Percentiles rank a stretch among this genome's conserved stretches.
Conservation (phyloP, 2,888 invertebrate genomes). For the Byasa hedistus region DNA sequence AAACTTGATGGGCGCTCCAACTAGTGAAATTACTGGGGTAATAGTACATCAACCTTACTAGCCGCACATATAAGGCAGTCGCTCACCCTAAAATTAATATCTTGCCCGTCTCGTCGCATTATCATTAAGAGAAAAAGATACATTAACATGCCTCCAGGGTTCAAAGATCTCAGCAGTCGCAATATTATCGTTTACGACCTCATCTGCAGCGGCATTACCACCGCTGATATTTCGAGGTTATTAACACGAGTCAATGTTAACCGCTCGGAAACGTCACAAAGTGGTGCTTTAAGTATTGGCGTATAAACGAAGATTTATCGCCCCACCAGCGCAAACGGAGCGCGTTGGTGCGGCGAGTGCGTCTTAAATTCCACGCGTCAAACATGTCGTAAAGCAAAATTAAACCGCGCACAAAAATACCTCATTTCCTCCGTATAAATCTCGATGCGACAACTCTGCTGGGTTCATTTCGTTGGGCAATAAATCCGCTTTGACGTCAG, state of each 20-base stretch:
- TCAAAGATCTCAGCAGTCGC: neutral
- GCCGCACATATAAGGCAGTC: no score
- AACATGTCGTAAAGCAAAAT: slow-evolving; percentile 41
- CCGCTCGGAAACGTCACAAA: slow-evolving; percentile 13
- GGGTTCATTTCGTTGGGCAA: slow-evolving; percentile 68
- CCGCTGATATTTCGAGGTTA: slow-evolving; percentile 15
- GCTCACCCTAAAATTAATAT: no score
- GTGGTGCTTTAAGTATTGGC: slow-evolving; percentile 20
- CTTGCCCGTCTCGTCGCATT: no score
- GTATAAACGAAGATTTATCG: slow-evolving; percentile 29
- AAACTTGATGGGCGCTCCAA: no score
- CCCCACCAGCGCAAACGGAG: slow-evolving; percentile 3
- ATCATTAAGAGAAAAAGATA: no score
- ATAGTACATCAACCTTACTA: no score
- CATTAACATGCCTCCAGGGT: no score
- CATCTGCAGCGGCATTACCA: neutral
- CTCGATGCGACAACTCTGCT: slow-evolving; percentile 57
- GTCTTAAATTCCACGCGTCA: slow-evolving; percentile 28
- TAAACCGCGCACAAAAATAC: slow-evolving; percentile 60
- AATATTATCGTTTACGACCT: neutral
- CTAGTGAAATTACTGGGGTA: no score
- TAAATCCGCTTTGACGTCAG: slow-evolving; percentile 55
- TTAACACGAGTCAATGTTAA: slow-evolving; percentile 23
- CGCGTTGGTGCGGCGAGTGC: slow-evolving; percentile 12
- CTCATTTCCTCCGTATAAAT: slow-evolving; percentile 70